Base-by-base conservation (phyloP, 2,113 vertebrate genomes). In the Nibea albiflora region DNA sequence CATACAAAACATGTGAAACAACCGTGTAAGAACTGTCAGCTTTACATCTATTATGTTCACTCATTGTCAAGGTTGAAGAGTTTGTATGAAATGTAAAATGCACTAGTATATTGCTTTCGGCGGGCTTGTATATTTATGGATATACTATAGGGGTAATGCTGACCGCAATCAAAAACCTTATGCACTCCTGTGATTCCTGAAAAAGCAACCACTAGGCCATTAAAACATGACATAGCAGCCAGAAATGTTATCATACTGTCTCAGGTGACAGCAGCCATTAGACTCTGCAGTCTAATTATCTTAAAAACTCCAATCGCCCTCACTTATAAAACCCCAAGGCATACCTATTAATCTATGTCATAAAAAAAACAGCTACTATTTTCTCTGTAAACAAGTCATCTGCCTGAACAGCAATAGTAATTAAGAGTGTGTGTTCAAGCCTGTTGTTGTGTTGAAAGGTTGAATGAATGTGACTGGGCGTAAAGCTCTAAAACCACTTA, bases 211-310 rank as follows among this genome's bases (percentile, higher is more conserved):
- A 7, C 56, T 0, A 62, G 24, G 56, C 20, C 44, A 76, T 64
- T 49, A 77, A 87, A 84, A 84, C 73, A 92, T 83, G 58, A 86
- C 71, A 86, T 35, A 63, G 73, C 42, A 66, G 75, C 26, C 24
- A 76, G 46, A 73, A 83, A 83, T 86, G 65, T 88, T 89, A 86
- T 88, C 17, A 39, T 56, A 80, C 19, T 12, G 60, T 80, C 83
- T 92, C 70, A 70, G 52, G 61, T 89, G 82, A 87, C 82, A 63
- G 66, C 73, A 77, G 31, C 63, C 39, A 81, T 73, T 64, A 62
- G 44, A 76, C 47, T 58, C 28, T 71, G 70, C 66, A 58, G 12
- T 79, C 22, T 58, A 77, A 83, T 76, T 78, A 70, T 84, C 57
- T 70, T 68, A 58, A 74, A 73, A 61, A 47, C 31, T 78, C 61